These are phyloP conservation scores for Poeciliopsis turneri DNA, from an alignment of 2,797 vertebrate genomes.

Conservation along the genomic window DNA sequence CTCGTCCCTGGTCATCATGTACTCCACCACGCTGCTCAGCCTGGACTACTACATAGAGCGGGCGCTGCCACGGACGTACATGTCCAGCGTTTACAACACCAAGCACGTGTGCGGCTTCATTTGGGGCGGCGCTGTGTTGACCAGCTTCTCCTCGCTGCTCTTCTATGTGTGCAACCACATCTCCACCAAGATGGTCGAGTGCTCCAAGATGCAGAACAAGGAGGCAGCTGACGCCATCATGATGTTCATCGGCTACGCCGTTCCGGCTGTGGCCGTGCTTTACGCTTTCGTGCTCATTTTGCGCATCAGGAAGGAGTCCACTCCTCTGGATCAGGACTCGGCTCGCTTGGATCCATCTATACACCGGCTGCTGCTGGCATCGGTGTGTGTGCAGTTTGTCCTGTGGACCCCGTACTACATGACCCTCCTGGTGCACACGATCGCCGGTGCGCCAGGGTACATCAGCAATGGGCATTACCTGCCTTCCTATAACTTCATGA, in stretches of 20 bases:
- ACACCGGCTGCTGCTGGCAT: conserved; percentile 91
- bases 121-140: conserved; percentile 96
- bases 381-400: conserved; percentile 91
- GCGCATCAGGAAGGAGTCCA: conserved; percentile 90
- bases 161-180: conserved; percentile 97
- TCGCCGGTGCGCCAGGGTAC: conserved; percentile 80
- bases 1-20: conserved; percentile 94
- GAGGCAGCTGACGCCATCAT: conserved; percentile 93
- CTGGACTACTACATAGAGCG: conserved; percentile 97
- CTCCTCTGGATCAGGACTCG: conserved; percentile 90
- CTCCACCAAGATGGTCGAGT: conserved; percentile 91
- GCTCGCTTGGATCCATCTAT: conserved; percentile 90
- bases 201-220: conserved; percentile 96
- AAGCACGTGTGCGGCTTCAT: conserved; percentile 96
- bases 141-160: conserved; percentile 95
- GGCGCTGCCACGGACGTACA: conserved; percentile 94
- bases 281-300: conserved; percentile 90
- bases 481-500: conserved; percentile 83
- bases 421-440: conserved; percentile 88
- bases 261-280: conserved; percentile 89
- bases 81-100: conserved; percentile 99
- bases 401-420: conserved; percentile 96
- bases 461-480: conserved; percentile 65
- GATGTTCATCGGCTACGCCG: conserved; percentile 93
- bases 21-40: conserved; percentile 94